A percentile compares a stretch with the other conserved stretches of the same genome.
Evolutionary conservation across 2,888 invertebrate genomes (phyloP).

Genomic region (Drosophila subsilvestris): DNA sequence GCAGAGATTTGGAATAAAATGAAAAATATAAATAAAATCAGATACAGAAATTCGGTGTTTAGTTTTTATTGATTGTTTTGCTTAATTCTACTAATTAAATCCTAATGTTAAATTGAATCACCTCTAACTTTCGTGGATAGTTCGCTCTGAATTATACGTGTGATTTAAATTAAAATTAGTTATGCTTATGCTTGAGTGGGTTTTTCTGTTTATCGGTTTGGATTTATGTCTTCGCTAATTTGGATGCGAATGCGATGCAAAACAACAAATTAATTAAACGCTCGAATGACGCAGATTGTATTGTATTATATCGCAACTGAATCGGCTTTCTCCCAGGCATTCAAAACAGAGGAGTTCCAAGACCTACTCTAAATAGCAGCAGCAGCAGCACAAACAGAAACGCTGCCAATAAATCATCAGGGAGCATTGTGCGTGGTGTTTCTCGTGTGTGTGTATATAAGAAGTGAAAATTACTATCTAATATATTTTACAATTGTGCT

Average conservation of each 20-base stretch:
- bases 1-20: not conserved
- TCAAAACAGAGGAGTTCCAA: slow-evolving; percentile 29
- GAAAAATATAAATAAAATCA: too few relatives aligned
- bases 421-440: not conserved
- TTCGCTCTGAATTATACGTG: not conserved
- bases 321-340: slow-evolving; percentile 40
- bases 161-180: slow-evolving; percentile 15
- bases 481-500: slow-evolving; percentile 23
- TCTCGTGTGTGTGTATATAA: not conserved
- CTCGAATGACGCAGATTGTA: slow-evolving; percentile 32
- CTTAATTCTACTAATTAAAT: not conserved
- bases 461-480: slow-evolving; percentile 34
- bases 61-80: not conserved
- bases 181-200: slow-evolving; percentile 25
- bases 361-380: slow-evolving; percentile 2
- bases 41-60: too few relatives aligned
- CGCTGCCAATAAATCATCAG: slow-evolving; percentile 35
- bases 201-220: slow-evolving; percentile 38
- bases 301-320: slow-evolving; percentile 33
- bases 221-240: slow-evolving; percentile 64
- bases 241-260: slow-evolving; percentile 15
- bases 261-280: slow-evolving; percentile 42
- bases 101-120: slow-evolving; percentile 2
- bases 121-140: slow-evolving; percentile 1
- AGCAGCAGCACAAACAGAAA: not conserved